Percentiles rank a stretch among this genome's conserved stretches.
Evolutionary conservation across 2,797 vertebrate species (phyloP).

Genomic region (Fundulus diaphanus): DNA sequence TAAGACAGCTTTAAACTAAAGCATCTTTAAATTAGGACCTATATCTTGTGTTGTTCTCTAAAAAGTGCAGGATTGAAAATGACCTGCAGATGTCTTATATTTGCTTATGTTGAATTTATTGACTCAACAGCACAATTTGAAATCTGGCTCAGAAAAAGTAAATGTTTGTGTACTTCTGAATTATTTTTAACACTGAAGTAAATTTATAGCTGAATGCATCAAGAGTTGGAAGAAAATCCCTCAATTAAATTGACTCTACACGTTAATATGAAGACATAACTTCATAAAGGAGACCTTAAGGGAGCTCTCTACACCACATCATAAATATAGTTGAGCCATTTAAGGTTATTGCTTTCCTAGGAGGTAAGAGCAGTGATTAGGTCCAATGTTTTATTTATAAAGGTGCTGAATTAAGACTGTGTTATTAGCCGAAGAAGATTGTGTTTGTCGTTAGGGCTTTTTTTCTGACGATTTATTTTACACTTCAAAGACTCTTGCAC

Average conservation of each 20-base stretch:
- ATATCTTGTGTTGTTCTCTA: not conserved
- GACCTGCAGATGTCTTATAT: not conserved
- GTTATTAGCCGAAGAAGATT: not conserved
- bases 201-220: not conserved
- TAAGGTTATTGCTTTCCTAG: not conserved
- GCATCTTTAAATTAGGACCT: not conserved
- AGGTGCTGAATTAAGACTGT: not conserved
- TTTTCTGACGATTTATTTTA: not conserved
- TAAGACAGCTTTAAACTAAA: not conserved
- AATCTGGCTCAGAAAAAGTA: not conserved
- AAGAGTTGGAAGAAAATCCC: not conserved
- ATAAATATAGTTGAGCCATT: not conserved
- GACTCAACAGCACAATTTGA: not conserved
- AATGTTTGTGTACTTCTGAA: not conserved
- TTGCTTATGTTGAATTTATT: not conserved
- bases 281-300: too few relatives aligned
- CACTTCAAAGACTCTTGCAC: not conserved
- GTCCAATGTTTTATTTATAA: not conserved
- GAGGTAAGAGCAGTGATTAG: not conserved
- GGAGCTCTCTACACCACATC: not conserved
- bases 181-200: not conserved
- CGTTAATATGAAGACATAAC: not conserved
- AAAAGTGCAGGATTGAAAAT: not conserved
- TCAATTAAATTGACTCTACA: not conserved
- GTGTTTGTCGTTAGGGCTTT: not conserved